Evolutionary conservation across 2,797 vertebrate species (phyloP), one percentile per base, ranked within the genome.

Genomic region (Arrhamphus sclerolepis): DNA sequence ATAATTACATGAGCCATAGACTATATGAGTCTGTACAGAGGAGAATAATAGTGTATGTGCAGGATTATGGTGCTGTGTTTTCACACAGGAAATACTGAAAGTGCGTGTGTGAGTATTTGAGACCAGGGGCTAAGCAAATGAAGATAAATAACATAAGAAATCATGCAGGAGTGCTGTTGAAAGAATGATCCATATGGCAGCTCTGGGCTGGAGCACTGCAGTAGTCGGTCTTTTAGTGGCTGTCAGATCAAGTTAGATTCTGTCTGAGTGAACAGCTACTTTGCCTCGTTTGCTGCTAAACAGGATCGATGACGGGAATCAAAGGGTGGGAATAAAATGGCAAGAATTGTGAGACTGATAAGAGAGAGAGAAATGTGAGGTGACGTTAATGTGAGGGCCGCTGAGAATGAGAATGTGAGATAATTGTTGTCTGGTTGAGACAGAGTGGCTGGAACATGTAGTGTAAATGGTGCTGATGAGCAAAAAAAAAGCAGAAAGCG

Each of bases 241-340:
- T 67, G 87, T 81, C 88, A 80, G 78, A 77, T 85, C 74, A 19
- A 46, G 83, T 89, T 84, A 81, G 62, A 62, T 7, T 22, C 8
- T 69, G 56, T 67, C 56, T 61, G 71, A 64, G 47, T 62, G 67
- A 81, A 59, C 21, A 61, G 55, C 26, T 9, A 59, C 78, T 78
- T 69, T 76, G 83, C 66, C 81, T 76, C 48, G 46, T 78, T 72
- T 59, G 81, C 78, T 77, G 74, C 70, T 78, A 71, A 83, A 80
- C 69, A 40, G 42, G 77, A 87, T 88, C 75, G 70, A 89, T 89
- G 81, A 38, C 40, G 46, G 65, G 43, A 74, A 74, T 75, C 69
- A 70, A 28, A 67, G 48, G 66, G 62, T 11, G 62, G 48, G 58
- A 51, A 21, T 63, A 28, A 66, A 80, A 51, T 34, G 22, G 21